Percentiles rank a stretch among this genome's conserved stretches.
Evolutionary conservation across 2,888 invertebrate genomes (phyloP).

Genomic region (Dione vanillae): DNA sequence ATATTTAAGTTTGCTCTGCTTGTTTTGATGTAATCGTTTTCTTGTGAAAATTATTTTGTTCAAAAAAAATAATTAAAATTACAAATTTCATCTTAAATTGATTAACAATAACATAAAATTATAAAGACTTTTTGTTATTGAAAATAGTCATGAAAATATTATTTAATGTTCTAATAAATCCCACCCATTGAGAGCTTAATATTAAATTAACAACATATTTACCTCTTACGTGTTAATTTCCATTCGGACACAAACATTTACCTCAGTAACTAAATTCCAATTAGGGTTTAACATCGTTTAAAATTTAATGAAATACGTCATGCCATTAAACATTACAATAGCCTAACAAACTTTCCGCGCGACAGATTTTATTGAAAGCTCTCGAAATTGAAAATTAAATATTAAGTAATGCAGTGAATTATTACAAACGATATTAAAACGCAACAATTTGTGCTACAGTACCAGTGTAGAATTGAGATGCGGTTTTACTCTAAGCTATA

Average conservation of each 20-base stretch:
- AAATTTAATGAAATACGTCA: slow-evolving; percentile 36
- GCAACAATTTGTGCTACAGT: no score
- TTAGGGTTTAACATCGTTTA: slow-evolving; percentile 36
- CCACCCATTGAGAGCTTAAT: background rate
- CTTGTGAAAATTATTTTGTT: no score
- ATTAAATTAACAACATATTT: slow-evolving; percentile 17
- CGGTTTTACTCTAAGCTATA: no score
- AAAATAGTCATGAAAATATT: background rate
- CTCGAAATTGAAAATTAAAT: slow-evolving; percentile 33
- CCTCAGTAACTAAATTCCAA: slow-evolving; percentile 34
- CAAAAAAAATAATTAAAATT: no score
- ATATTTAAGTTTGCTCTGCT: no score
- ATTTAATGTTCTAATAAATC: background rate
- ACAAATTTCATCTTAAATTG: no score
- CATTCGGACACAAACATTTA: slow-evolving; percentile 25
- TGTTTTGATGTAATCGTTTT: no score
- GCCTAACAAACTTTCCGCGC: slow-evolving; percentile 27
- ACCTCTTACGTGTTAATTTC: slow-evolving; percentile 22
- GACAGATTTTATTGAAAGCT: slow-evolving; percentile 37
- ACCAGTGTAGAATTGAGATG: no score
- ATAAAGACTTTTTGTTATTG: background rate
- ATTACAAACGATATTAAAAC: slow-evolving; percentile 22
- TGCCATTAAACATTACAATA: slow-evolving; percentile 37
- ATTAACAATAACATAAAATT: no score
- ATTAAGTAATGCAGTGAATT: slow-evolving; percentile 20